Evolutionary conservation across 2,797 vertebrate genomes (phyloP).

Genomic region (Catostomus latipinnis): DNA sequence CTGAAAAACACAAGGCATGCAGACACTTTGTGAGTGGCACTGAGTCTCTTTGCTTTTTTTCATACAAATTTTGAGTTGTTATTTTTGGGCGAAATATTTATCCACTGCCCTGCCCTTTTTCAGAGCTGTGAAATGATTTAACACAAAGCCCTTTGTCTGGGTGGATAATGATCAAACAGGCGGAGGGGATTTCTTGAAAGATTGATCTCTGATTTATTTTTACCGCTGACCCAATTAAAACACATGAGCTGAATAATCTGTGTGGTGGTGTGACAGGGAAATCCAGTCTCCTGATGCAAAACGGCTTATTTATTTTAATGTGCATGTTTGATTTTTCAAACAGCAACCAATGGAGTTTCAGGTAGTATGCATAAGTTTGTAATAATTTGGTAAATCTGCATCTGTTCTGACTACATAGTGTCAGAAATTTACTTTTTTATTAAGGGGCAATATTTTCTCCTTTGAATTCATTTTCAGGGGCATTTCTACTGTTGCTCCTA

Average conservation of each 20-base stretch:
- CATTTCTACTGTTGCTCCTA: no score
- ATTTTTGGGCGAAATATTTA: slow-evolving; percentile 15
- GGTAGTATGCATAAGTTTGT: neutral
- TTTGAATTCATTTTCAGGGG: no score
- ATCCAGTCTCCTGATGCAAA: slow-evolving; percentile 21
- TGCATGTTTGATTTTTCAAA: neutral
- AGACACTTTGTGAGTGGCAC: slow-evolving; percentile 22
- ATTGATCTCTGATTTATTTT: slow-evolving; percentile 41
- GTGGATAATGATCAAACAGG: slow-evolving; percentile 40
- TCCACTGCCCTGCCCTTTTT: slow-evolving; percentile 22
- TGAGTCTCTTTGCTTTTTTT: slow-evolving; percentile 9
- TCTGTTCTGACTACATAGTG: neutral
- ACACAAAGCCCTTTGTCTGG: slow-evolving; percentile 39
- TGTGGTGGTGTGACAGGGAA: neutral
- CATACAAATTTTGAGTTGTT: slow-evolving; percentile 36
- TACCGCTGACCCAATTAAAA: slow-evolving; percentile 30
- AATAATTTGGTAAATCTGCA: neutral
- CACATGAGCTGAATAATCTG: neutral
- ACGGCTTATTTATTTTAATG: neutral
- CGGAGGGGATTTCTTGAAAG: slow-evolving; percentile 21
- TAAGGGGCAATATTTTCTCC: no score
- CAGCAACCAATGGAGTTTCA: neutral
- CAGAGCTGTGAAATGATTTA: slow-evolving; percentile 36
- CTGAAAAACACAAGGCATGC: slow-evolving; percentile 46
- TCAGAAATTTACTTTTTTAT: no score